Evolutionary conservation across 1,140 invertebrate species (phyloP).

Genomic region (Pachypeltis micranthus): DNA sequence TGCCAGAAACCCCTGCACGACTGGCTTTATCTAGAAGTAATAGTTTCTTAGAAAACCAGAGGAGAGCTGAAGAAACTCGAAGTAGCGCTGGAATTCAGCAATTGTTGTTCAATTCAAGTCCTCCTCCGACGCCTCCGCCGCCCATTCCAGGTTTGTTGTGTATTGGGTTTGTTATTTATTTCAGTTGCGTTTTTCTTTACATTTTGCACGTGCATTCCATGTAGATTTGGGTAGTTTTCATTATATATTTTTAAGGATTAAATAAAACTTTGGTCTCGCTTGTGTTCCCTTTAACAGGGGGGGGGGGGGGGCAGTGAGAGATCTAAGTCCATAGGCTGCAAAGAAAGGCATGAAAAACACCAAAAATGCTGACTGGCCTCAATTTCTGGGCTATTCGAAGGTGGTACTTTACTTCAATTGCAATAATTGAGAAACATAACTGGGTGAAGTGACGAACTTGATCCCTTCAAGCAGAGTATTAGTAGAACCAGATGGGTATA

Average conservation of each 20-base stretch:
- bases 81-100: slow-evolving; percentile 27
- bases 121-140: slow-evolving; percentile 2
- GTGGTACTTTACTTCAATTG: no score
- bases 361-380: no score
- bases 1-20: slow-evolving; percentile 12
- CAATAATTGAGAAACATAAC: no score
- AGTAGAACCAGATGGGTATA: no score
- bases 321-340: no score
- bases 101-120: slow-evolving; percentile 22
- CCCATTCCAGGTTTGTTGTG: slow-evolving; percentile 4
- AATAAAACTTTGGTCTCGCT: background rate
- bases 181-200: background rate
- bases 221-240: background rate
- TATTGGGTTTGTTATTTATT: background rate
- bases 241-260: background rate
- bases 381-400: no score
- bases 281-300: background rate
- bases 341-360: no score
- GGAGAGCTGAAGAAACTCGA: slow-evolving; percentile 21
- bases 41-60: slow-evolving; percentile 21
- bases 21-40: slow-evolving; percentile 18
- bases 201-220: background rate
- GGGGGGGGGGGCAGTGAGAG: background rate
- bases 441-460: no score
- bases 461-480: no score